These are phyloP conservation scores for Promerops cafer DNA, from an alignment of 2,113 vertebrate genomes.

Conservation along the genomic window DNA sequence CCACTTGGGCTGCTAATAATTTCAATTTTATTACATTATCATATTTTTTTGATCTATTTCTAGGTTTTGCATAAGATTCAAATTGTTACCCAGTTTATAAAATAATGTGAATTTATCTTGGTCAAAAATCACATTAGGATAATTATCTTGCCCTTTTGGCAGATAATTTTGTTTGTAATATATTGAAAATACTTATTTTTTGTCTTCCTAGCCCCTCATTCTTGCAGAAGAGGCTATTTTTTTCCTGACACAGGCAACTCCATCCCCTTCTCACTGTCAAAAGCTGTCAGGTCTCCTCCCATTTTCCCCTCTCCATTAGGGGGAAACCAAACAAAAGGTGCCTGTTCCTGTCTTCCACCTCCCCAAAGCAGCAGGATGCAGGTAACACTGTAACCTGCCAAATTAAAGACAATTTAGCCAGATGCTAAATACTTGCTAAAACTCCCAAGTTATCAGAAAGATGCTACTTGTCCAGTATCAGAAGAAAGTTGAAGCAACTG, in stretches of 20 bases:
- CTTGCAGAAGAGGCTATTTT: background rate
- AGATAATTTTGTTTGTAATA: slow-evolving; percentile 64
- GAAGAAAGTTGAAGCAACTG: background rate
- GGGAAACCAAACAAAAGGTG: background rate
- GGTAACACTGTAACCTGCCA: background rate
- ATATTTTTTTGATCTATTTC: slow-evolving; percentile 71
- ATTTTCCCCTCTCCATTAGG: background rate
- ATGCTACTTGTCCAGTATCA: background rate
- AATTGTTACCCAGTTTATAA: slow-evolving; percentile 60
- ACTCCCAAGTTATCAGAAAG: background rate
- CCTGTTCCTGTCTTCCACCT: background rate
- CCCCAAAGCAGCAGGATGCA: background rate
- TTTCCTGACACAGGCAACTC: background rate
- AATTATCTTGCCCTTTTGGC: slow-evolving; percentile 67
- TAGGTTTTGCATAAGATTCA: slow-evolving; percentile 66
- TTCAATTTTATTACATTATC: slow-evolving; percentile 68
- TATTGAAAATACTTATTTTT: slow-evolving; percentile 62
- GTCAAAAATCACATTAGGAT: slow-evolving; percentile 67
- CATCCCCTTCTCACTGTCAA: background rate
- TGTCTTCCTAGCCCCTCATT: slow-evolving; percentile 29
- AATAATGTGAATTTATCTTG: slow-evolving; percentile 65
- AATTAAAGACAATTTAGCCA: background rate
- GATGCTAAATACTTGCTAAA: background rate
- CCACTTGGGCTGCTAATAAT: slow-evolving; percentile 61
- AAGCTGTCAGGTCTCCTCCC: background rate